Evolutionary conservation across 2,888 invertebrate species (phyloP), one percentile per base, ranked within the genome.

Genomic region (Emmelina monodactyla): DNA sequence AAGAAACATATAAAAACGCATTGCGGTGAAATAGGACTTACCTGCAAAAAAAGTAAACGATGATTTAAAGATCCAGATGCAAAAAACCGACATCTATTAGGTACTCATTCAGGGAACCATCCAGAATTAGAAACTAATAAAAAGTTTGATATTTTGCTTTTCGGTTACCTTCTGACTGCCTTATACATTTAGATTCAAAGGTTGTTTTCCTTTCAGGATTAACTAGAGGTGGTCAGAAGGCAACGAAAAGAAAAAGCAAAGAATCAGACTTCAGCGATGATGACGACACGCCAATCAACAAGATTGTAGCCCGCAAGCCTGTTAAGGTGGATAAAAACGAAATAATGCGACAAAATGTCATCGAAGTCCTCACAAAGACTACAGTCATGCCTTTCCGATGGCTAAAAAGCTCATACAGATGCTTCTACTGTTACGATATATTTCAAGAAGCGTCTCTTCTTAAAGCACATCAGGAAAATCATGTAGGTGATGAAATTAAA

Each of bases 351-450:
- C 58, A 56, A 28, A 78, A 78, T 37, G 70, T 76, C 0, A 41
- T 70, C 0, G 59, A 73, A 40, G 70, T 78, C 1, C 45, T 78
- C 0, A 45, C 53, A 0, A 73, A 72, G 11, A 70, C 73, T 0
- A 67, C 64, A 1, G 54, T 67, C 0, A 76, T 79, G 76, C 76
- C 78, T 0, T 79, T 79, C 37, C 48, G 78, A 1, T 79, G 78
- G 78, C 49, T 79, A 1, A 78, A 72, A 39, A 79, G 72, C 37
- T 75, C 71, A 1, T 79, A 78, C 37, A 51, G 78, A 30, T 79
- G 78, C 37, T 79, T 79, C 35, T 79, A 79, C 43, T 79, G 78
- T 45, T 79, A 79, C 46, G 72, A 78, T 9, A 78, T 79, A 14
- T 78, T 73, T 33, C 69, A 75, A 54, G 76, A 79, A 28, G 58